Percentiles rank a stretch among this genome's conserved stretches.
phyloP scores from a whole-genome alignment of 2,888 invertebrate species.

The Drosophila yooni region DNA sequence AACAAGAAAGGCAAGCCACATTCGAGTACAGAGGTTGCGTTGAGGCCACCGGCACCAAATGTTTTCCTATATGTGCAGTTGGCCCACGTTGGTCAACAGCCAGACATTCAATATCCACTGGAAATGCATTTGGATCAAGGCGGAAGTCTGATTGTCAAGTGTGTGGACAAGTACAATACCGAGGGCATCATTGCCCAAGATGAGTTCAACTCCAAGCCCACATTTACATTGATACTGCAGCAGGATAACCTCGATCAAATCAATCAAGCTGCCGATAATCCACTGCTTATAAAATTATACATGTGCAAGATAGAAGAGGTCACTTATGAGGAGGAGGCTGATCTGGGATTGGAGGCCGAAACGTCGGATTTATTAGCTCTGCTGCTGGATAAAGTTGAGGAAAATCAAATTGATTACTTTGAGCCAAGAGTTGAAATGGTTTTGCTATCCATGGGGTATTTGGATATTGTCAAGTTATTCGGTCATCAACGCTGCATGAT shows the following conservation, averaged over 20 bases:
- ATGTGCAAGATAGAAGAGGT: slow-evolving; percentile 40
- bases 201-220: slow-evolving; percentile 63
- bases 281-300: slow-evolving; percentile 68
- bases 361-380: not conserved
- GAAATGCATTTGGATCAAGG: slow-evolving; percentile 70
- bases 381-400: slow-evolving; percentile 8
- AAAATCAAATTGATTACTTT: not conserved
- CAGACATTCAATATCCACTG: slow-evolving; percentile 32
- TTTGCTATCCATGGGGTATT: slow-evolving; percentile 51
- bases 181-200: slow-evolving; percentile 56
- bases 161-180: slow-evolving; percentile 66
- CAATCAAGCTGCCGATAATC: slow-evolving; percentile 71
- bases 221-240: slow-evolving; percentile 73
- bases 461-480: slow-evolving; percentile 66
- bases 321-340: slow-evolving; percentile 1
- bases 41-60: slow-evolving; percentile 57
- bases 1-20: slow-evolving; percentile 13
- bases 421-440: slow-evolving; percentile 17
- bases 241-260: slow-evolving; percentile 77
- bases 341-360: not conserved
- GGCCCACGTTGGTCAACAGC: slow-evolving; percentile 38
- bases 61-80: slow-evolving; percentile 76
- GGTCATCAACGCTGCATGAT: slow-evolving; percentile 53
- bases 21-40: rapidly evolving
- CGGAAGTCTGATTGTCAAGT: slow-evolving; percentile 63